A percentile compares a stretch with the other conserved stretches of the same genome.
These are phyloP conservation scores for Pardosa pseudoannulata DNA, from an alignment of 2,888 invertebrate genomes.

Conservation along the genomic window DNA sequence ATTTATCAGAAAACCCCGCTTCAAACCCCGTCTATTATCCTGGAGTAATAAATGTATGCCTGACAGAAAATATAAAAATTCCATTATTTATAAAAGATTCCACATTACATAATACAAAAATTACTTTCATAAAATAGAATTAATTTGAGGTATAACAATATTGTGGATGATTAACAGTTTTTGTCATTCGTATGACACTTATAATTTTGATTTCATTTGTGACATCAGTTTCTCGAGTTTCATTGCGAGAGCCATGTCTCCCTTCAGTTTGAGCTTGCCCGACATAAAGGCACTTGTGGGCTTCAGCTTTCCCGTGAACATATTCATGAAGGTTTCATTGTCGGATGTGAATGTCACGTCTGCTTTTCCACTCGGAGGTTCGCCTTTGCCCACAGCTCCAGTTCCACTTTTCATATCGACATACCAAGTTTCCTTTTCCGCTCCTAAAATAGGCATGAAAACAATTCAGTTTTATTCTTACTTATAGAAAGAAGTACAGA, in stretches of 20 bases:
- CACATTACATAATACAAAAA: too few relatives aligned
- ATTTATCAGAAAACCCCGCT: too few relatives aligned
- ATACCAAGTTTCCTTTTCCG: conserved; percentile 76
- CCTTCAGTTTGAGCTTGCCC: conserved; percentile 80
- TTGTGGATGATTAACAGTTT: neutral
- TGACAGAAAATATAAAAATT: too few relatives aligned
- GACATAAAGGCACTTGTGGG: conserved; percentile 80
- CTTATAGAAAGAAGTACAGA: too few relatives aligned
- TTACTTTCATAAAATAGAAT: too few relatives aligned
- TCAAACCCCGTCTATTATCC: too few relatives aligned
- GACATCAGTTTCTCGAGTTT: conserved; percentile 78
- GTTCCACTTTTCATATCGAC: conserved; percentile 79
- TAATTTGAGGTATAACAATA: too few relatives aligned
- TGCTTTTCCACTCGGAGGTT: conserved; percentile 76
- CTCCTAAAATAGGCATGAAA: too few relatives aligned
- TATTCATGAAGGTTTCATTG: conserved; percentile 78
- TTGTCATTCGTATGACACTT: neutral
- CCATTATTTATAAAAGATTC: too few relatives aligned
- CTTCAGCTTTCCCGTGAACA: conserved; percentile 79
- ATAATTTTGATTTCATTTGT: conserved; percentile 74
- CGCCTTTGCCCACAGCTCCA: conserved; percentile 77
- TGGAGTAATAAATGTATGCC: too few relatives aligned
- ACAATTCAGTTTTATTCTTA: too few relatives aligned
- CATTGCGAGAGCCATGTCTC: conserved; percentile 79
- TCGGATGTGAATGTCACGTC: conserved; percentile 78